A percentile compares a stretch with the other conserved stretches of the same genome.
These are phyloP conservation scores for Bilobella aurantiaca DNA, from an alignment of 1,140 invertebrate species.

Conservation along the genomic window DNA sequence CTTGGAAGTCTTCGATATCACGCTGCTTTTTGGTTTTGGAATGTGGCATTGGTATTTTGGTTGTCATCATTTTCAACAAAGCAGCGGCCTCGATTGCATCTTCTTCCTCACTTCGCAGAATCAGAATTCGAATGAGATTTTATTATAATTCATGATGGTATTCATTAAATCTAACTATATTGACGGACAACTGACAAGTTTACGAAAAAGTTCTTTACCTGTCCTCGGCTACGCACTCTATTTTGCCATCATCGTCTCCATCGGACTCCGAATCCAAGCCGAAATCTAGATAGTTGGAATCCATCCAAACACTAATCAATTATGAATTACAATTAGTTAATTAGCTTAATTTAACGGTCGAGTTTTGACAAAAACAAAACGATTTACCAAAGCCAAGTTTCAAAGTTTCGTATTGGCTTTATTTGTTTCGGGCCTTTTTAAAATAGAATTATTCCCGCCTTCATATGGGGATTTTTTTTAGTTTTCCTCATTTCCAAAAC, in stretches of 20 bases:
- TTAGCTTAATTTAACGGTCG: no score
- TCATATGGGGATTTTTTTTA: no score
- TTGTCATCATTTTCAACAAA: conserved; percentile 22
- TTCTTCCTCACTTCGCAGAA: conserved; percentile 33
- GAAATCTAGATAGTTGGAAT: conserved; percentile 29
- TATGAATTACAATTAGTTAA: no score
- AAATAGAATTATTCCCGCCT: no score
- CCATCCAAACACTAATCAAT: no score
- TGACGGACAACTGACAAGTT: not conserved
- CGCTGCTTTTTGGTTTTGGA: conserved; percentile 8
- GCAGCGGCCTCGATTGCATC: conserved; percentile 18
- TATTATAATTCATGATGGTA: conserved; percentile 3
- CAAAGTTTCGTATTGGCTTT: no score
- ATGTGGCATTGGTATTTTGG: not conserved
- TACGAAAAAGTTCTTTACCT: conserved; percentile 8
- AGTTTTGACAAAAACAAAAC: no score
- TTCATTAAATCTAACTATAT: not conserved
- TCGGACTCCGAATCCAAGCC: conserved; percentile 27
- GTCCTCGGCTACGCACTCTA: not conserved
- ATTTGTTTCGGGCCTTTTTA: no score
- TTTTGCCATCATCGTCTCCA: conserved; percentile 8
- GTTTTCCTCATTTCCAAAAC: no score
- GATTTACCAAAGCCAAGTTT: no score
- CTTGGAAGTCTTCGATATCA: conserved; percentile 31
- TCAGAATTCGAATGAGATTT: not conserved